A percentile compares a stretch with the other conserved stretches of the same genome.
Conservation (phyloP, 2,888 invertebrate genomes). For the Metopia argyrocephala region DNA sequence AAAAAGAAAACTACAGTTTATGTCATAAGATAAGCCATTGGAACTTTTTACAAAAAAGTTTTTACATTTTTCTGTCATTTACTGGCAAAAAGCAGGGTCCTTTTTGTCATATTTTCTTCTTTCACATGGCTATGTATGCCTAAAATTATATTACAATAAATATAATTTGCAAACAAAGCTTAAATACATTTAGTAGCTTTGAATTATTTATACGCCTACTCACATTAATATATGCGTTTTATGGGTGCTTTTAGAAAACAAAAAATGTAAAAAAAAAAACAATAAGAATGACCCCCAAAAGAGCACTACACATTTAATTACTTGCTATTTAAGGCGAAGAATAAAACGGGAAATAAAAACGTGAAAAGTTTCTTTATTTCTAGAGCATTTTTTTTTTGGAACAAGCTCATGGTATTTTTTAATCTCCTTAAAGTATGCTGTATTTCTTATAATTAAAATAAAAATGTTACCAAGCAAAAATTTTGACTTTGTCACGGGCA, state of each 20-base stretch:
- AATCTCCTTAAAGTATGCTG: too few relatives aligned
- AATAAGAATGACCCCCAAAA: background rate
- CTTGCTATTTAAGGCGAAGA: background rate
- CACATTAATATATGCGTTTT: background rate
- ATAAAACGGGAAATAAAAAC: background rate
- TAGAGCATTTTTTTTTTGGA: too few relatives aligned
- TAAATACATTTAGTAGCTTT: background rate
- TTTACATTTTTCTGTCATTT: background rate
- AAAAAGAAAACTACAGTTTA: background rate
- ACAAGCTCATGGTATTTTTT: too few relatives aligned
- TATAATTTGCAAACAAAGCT: background rate
- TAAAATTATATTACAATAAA: constrained; percentile 11
- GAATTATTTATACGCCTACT: background rate
- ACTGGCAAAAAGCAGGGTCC: constrained; percentile 8
- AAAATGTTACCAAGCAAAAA: too few relatives aligned
- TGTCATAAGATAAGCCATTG: constrained; percentile 10
- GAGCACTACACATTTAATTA: constrained; percentile 3
- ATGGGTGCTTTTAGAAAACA: background rate
- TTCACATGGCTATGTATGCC: background rate
- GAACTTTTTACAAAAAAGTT: background rate
- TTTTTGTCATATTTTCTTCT: constrained; percentile 10
- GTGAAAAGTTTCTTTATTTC: too few relatives aligned
- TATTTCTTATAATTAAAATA: too few relatives aligned
- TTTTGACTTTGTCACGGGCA: too few relatives aligned
- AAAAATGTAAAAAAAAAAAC: background rate